These are phyloP conservation scores for Prunella himalayana DNA, from an alignment of 2,113 vertebrate genomes.

Conservation along the genomic window DNA sequence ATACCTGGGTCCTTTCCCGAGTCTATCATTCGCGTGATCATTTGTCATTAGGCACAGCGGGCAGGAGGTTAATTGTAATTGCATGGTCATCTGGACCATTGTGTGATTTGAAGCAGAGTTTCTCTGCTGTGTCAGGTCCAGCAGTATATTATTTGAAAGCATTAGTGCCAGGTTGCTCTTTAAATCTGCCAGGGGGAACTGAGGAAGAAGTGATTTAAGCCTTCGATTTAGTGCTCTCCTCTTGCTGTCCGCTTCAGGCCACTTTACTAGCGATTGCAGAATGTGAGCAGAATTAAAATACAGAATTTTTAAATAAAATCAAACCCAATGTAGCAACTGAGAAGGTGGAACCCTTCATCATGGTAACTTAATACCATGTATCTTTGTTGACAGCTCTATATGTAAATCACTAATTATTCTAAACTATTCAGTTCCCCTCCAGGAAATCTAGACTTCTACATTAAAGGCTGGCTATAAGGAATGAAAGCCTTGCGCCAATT, in stretches of 20 bases:
- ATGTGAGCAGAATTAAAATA: constrained; percentile 67
- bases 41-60: constrained; percentile 65
- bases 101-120: constrained; percentile 67
- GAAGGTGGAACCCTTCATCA: not conserved
- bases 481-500: not conserved
- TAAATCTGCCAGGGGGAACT: constrained; percentile 66
- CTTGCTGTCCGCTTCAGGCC: constrained; percentile 65
- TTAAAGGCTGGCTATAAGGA: constrained; percentile 49
- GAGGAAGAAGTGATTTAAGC: constrained; percentile 72
- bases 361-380: not conserved
- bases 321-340: not conserved
- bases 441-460: constrained; percentile 22
- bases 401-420: constrained; percentile 39
- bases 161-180: constrained; percentile 68
- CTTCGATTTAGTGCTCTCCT: constrained; percentile 63
- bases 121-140: constrained; percentile 56
- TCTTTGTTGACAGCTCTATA: constrained; percentile 42
- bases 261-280: constrained; percentile 31
- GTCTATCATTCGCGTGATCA: constrained; percentile 28
- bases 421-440: constrained; percentile 18
- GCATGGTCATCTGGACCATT: constrained; percentile 60
- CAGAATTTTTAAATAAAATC: not conserved
- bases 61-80: constrained; percentile 78
- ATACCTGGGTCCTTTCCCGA: constrained; percentile 12
- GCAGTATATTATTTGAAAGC: constrained; percentile 72